These are phyloP conservation scores for Papilio protenor DNA, from an alignment of 2,888 invertebrate genomes.

Conservation along the genomic window DNA sequence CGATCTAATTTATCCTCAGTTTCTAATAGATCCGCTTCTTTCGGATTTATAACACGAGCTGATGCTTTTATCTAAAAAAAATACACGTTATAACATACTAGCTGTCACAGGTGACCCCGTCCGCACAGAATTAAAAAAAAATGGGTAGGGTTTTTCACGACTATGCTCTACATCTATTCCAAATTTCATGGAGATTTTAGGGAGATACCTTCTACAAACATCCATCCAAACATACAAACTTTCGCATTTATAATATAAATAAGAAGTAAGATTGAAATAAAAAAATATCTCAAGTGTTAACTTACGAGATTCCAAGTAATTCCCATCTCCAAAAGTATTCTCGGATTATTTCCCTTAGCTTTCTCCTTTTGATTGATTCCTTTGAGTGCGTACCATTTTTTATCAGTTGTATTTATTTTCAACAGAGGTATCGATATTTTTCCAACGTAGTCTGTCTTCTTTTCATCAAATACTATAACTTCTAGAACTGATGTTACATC, in stretches of 20 bases:
- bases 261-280: too few relatives aligned
- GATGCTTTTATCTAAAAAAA: constrained; percentile 86
- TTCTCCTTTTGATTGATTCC: constrained; percentile 93
- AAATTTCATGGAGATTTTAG: neutral
- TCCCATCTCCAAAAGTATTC: constrained; percentile 94
- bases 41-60: constrained; percentile 94
- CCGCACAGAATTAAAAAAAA: too few relatives aligned
- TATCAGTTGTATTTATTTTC: constrained; percentile 91
- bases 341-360: constrained; percentile 93
- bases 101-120: too few relatives aligned
- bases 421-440: constrained; percentile 94
- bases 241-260: too few relatives aligned
- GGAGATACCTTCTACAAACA: too few relatives aligned
- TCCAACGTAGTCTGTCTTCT: constrained; percentile 97
- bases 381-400: constrained; percentile 97
- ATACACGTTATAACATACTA: neutral
- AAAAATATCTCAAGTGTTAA: constrained; percentile 40
- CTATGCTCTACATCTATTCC: neutral
- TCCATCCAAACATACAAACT: too few relatives aligned
- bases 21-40: constrained; percentile 95
- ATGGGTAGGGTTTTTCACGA: too few relatives aligned
- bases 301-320: constrained; percentile 94
- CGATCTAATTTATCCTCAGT: constrained; percentile 96
- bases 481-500: constrained; percentile 97
- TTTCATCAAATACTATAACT: constrained; percentile 97